Percentiles rank a stretch among this genome's conserved stretches.
These are phyloP conservation scores for Actenoides hombroni DNA, from an alignment of 2,113 vertebrate species.

Conservation along the genomic window DNA sequence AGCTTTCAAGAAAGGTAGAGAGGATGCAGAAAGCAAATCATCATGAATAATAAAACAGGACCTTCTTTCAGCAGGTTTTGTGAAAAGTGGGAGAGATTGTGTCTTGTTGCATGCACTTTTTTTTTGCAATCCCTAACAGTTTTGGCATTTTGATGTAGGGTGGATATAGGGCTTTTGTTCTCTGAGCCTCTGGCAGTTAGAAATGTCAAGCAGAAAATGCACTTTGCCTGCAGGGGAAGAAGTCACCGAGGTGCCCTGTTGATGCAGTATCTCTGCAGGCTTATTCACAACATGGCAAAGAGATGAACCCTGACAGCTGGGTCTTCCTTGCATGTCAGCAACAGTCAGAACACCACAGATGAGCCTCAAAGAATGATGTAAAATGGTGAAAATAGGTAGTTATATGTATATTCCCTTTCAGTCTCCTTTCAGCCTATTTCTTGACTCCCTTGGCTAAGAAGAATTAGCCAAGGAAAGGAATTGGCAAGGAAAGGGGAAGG, in stretches of 20 bases:
- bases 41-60: constrained; percentile 25
- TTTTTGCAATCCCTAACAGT: neutral
- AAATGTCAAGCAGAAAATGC: constrained; percentile 68
- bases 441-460: neutral
- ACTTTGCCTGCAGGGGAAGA: constrained; percentile 33
- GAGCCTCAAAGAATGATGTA: neutral
- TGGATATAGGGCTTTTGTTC: constrained; percentile 1
- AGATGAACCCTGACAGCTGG: constrained; percentile 42
- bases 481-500: neutral
- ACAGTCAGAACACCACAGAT: neutral
- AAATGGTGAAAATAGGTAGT: neutral
- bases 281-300: neutral
- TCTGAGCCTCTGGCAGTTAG: neutral
- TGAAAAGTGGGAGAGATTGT: neutral
- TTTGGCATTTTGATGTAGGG: neutral
- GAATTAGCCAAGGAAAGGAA: neutral
- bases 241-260: neutral
- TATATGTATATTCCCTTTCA: neutral
- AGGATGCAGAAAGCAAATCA: neutral
- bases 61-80: neutral
- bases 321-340: neutral
- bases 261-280: neutral
- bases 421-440: neutral
- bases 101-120: neutral
- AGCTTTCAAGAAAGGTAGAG: neutral